Percentiles rank a stretch among this genome's conserved stretches.
phyloP scores from a whole-genome alignment of 2,888 invertebrate species.

The Oligia strigilis region DNA sequence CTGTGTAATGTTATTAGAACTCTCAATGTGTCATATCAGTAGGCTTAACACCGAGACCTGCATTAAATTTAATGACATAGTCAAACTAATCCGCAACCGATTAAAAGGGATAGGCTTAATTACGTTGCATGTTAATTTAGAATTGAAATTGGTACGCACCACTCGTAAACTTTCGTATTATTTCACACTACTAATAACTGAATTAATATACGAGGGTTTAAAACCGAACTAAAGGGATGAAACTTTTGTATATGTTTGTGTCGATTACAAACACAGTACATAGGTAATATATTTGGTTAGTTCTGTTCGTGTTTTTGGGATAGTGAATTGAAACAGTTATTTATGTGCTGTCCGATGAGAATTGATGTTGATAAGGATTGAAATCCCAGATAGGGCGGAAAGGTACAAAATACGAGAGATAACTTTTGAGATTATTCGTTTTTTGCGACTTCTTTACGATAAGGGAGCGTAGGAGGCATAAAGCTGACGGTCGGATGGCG shows the following conservation, averaged over 20 bases:
- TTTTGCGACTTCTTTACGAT: slow-evolving; percentile 64
- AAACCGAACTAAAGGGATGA: slow-evolving; percentile 45
- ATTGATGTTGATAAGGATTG: slow-evolving; percentile 62
- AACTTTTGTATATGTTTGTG: slow-evolving; percentile 57
- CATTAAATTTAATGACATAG: slow-evolving; percentile 43
- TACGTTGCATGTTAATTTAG: slow-evolving; percentile 57
- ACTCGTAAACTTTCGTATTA: slow-evolving; percentile 59
- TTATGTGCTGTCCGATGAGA: slow-evolving; percentile 55
- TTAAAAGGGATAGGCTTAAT: slow-evolving; percentile 63
- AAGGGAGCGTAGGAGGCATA: slow-evolving; percentile 53
- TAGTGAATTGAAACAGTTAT: slow-evolving; percentile 52
- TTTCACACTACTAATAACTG: slow-evolving; percentile 60
- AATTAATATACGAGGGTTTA: slow-evolving; percentile 61
- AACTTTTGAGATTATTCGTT: slow-evolving; percentile 65
- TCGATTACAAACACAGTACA: slow-evolving; percentile 32
- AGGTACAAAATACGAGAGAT: slow-evolving; percentile 65
- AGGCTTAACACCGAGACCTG: slow-evolving; percentile 34
- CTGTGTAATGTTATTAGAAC: slow-evolving; percentile 27
- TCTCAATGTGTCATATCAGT: slow-evolving; percentile 1
- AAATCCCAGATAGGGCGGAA: slow-evolving; percentile 55
- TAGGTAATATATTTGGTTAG: slow-evolving; percentile 40
- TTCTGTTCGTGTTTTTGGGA: slow-evolving; percentile 41
- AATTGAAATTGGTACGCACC: slow-evolving; percentile 45
- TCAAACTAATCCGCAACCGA: slow-evolving; percentile 50
- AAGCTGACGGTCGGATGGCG: slow-evolving; percentile 46